phyloP scores from a whole-genome alignment of 2,888 invertebrate genomes.

The Acleris laterana region DNA sequence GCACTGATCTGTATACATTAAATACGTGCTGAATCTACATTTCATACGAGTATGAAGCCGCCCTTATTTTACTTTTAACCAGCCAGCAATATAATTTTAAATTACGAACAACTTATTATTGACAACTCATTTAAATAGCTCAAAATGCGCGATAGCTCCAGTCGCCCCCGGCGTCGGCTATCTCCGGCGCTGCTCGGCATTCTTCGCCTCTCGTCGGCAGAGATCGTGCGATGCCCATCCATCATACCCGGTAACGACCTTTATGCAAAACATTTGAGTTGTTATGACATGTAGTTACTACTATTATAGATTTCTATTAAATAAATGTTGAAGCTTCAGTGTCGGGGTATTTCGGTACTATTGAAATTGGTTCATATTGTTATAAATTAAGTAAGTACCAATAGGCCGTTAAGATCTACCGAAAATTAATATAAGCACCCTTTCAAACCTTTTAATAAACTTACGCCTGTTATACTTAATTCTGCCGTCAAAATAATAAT shows the following conservation, averaged over 20 bases:
- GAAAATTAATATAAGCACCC: too few species aligned
- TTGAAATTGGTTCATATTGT: background rate
- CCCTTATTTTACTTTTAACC: slow-evolving; percentile 7
- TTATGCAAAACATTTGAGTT: slow-evolving; percentile 71
- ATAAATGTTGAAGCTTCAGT: background rate
- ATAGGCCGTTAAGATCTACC: too few species aligned
- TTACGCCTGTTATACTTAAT: too few species aligned
- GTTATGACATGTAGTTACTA: slow-evolving; percentile 50
- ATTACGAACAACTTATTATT: slow-evolving; percentile 55
- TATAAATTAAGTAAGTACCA: too few species aligned
- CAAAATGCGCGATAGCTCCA: slow-evolving; percentile 54
- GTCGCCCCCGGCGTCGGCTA: slow-evolving; percentile 52
- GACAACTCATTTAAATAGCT: slow-evolving; percentile 71
- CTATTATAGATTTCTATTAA: slow-evolving; percentile 24
- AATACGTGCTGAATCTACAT: background rate
- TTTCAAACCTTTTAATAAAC: too few species aligned
- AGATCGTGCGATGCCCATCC: slow-evolving; percentile 69
- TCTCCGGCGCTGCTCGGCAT: slow-evolving; percentile 50
- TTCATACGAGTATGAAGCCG: background rate
- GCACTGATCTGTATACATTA: background rate
- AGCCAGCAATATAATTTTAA: slow-evolving; percentile 27
- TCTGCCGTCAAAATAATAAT: too few species aligned
- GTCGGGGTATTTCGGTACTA: background rate
- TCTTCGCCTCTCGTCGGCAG: slow-evolving; percentile 55
- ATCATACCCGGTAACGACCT: slow-evolving; percentile 75